Base-by-base conservation (phyloP, 92 coral and sea anemone genomes). In the Plumapathes pennacea region DNA sequence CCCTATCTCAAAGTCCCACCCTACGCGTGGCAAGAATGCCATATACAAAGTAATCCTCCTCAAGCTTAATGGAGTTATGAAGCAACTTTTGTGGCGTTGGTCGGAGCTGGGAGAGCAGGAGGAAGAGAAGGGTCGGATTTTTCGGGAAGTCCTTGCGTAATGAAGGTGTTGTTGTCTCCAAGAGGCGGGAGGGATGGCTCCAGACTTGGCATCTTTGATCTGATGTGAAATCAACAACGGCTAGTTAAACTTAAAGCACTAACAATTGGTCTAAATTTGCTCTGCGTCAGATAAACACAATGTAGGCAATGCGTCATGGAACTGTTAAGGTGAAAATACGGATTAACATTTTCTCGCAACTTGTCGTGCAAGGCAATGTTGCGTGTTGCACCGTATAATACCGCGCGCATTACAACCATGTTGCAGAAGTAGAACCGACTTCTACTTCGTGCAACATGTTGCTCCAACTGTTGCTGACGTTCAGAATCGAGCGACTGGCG, bases 141-240 rank as follows among this genome's bases (percentile, higher is more conserved):
- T 25, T 82, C 61, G 22, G 72, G n/a, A n/a, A n/a, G 79, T 30
- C 76, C 89, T 50, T 87, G 96, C 28, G 96, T 87, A 0, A 87
- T 74, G 52, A 87, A 87, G 4, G 89, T 87, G 38, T 66, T 67
- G 57, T 87, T n/a, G n/a, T n/a, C n/a, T n/a, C n/a, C n/a, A n/a
- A 46, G 3, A 45, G 66, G 45, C 10, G 83, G 64, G 2, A 74
- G 60, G 50, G 53, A 33, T 41, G 78, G 74, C 17, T 62, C 78
- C 25, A 82, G 62, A 27, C 62, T 48, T 15, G 77, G 62, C 37
- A 55, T 27, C 53, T 82, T 82, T 20, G 60, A 56, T 45, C 89
- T 82, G 64, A 29, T 0, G 21, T 9, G 10, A 42, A 46, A 32
- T 40, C 8, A 10, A 32, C 31, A 11, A 3, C 5, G 30, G 13